These are phyloP conservation scores for Aegotheles bennettii DNA, from an alignment of 2,113 vertebrate genomes.

Conservation along the genomic window DNA sequence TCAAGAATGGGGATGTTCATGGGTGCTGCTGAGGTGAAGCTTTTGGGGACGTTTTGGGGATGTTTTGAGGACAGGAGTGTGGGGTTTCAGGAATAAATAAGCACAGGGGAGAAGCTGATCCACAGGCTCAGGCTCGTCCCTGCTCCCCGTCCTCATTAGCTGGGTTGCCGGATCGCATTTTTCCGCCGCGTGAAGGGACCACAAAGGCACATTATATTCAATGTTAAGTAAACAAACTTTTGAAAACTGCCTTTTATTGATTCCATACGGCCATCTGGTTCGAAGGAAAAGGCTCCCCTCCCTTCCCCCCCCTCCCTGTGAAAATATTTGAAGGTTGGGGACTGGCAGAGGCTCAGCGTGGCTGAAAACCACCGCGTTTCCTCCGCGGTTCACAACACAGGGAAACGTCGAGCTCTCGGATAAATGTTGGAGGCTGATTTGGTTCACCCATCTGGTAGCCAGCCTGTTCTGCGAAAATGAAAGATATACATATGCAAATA, in stretches of 20 bases:
- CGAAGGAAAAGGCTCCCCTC: slow-evolving; percentile 22
- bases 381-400: slow-evolving; percentile 29
- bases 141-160: not conserved
- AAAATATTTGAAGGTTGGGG: slow-evolving; percentile 63
- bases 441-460: slow-evolving; percentile 74
- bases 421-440: slow-evolving; percentile 59
- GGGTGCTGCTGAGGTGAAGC: too few relatives aligned
- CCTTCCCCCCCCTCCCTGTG: not conserved
- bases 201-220: slow-evolving; percentile 58
- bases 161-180: slow-evolving; percentile 21
- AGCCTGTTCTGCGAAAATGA: slow-evolving; percentile 73
- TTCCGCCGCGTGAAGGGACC: slow-evolving; percentile 24
- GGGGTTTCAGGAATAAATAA: not conserved
- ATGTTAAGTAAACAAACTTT: slow-evolving; percentile 73
- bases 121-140: not conserved
- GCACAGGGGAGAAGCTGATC: not conserved
- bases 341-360: slow-evolving; percentile 50
- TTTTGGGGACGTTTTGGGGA: too few relatives aligned
- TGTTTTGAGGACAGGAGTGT: rapidly evolving
- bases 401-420: slow-evolving; percentile 20
- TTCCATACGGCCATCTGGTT: slow-evolving; percentile 71
- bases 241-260: slow-evolving; percentile 63
- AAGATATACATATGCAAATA: slow-evolving; percentile 63
- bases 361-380: slow-evolving; percentile 71
- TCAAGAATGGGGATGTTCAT: too few relatives aligned